A percentile compares a stretch with the other conserved stretches of the same genome.
These are phyloP conservation scores for Aurelia coerulea DNA, from an alignment of 30 jellyfish, hydroid and myxozoan species.

Conservation along the genomic window DNA sequence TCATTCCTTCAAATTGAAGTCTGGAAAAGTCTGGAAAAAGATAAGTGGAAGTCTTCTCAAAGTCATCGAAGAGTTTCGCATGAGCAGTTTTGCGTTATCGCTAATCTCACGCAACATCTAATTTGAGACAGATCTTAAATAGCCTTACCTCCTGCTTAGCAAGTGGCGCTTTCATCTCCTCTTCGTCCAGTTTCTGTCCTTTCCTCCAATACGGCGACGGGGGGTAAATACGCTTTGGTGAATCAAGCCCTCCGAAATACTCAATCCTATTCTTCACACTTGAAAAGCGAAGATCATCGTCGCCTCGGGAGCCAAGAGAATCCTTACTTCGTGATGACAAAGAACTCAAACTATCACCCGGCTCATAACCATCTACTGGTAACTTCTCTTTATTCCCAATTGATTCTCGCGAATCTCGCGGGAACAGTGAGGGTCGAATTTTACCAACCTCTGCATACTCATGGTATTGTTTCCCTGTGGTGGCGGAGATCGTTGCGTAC, in stretches of 20 bases:
- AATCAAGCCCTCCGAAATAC: constrained; percentile 38
- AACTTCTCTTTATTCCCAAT: constrained; percentile 17
- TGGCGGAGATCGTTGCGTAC: constrained; percentile 59
- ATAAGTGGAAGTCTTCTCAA: too few relatives aligned
- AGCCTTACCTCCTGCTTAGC: constrained; percentile 86
- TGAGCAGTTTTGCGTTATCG: too few relatives aligned
- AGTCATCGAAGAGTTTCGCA: too few relatives aligned
- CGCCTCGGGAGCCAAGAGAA: constrained; percentile 90
- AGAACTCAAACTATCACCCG: constrained; percentile 91
- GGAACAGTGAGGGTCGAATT: constrained; percentile 50
- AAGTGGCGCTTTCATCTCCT: constrained; percentile 82
- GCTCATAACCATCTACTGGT: constrained; percentile 82
- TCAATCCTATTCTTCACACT: constrained; percentile 53
- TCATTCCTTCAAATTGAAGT: too few relatives aligned
- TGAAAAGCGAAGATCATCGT: constrained; percentile 48
- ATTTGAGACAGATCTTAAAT: background rate
- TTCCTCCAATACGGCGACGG: constrained; percentile 73
- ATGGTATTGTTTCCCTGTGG: constrained; percentile 45
- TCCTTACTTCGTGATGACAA: constrained; percentile 91
- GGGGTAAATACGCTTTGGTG: constrained; percentile 38
- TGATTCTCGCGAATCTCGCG: constrained; percentile 31
- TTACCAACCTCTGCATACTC: constrained; percentile 69
- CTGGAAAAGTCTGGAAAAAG: too few relatives aligned
- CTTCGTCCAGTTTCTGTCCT: constrained; percentile 53
- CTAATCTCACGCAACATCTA: too few relatives aligned